Conservation (phyloP, 2,797 vertebrate species). For the Tokudaia muenninki region DNA sequence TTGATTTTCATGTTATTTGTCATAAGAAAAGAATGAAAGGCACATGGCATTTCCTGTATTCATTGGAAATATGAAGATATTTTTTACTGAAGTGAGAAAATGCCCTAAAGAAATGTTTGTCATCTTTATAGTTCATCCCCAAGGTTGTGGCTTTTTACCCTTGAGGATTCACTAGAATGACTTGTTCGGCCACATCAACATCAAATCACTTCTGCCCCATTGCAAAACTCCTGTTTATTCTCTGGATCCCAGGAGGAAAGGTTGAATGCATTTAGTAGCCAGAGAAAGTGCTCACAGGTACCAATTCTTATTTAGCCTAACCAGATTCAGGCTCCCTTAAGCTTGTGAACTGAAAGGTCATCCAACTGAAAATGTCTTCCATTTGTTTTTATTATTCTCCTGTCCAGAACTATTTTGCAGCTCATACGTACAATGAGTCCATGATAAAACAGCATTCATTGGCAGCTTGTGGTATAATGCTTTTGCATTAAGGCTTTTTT, state of each 20-base stretch:
- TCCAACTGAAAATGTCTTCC: slow-evolving; percentile 65
- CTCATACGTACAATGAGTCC: slow-evolving; percentile 55
- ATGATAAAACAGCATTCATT: slow-evolving; percentile 49
- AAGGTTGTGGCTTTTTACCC: slow-evolving; percentile 62
- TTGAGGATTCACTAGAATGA: slow-evolving; percentile 52
- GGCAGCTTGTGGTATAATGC: slow-evolving; percentile 57
- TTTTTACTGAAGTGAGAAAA: slow-evolving; percentile 52
- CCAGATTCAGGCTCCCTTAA: slow-evolving; percentile 66
- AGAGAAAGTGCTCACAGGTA: slow-evolving; percentile 57
- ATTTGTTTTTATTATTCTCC: slow-evolving; percentile 83
- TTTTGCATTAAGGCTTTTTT: slow-evolving; percentile 59
- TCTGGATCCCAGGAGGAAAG: slow-evolving; percentile 62
- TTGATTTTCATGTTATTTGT: slow-evolving; percentile 29
- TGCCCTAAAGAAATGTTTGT: slow-evolving; percentile 42
- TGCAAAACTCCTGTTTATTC: slow-evolving; percentile 35
- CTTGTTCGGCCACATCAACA: slow-evolving; percentile 6
- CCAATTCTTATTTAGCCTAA: slow-evolving; percentile 57
- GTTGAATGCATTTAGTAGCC: slow-evolving; percentile 47
- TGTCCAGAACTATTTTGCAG: slow-evolving; percentile 55
- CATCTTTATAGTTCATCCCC: slow-evolving; percentile 47
- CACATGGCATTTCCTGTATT: background rate
- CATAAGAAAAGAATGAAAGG: slow-evolving; percentile 19
- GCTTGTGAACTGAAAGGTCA: slow-evolving; percentile 76
- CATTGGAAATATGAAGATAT: slow-evolving; percentile 17
- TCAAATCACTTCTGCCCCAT: slow-evolving; percentile 56